These are phyloP conservation scores for Sitta carolinensis DNA, from an alignment of 2,797 vertebrate genomes.

Conservation along the genomic window DNA sequence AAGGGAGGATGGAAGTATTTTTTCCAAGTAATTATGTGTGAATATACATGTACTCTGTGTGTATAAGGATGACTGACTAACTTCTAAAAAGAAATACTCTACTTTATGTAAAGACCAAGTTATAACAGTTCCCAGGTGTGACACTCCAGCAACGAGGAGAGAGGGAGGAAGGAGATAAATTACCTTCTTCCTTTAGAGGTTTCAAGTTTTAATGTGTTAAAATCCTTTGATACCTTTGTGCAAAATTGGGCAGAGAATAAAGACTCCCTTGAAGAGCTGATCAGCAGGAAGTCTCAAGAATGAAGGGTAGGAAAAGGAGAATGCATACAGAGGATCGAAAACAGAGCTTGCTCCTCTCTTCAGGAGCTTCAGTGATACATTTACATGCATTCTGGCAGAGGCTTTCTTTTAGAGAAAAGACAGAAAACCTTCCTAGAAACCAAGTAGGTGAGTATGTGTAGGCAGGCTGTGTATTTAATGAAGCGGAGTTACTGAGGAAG, in stretches of 20 bases:
- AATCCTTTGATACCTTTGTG: constrained; percentile 31
- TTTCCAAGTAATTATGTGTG: neutral
- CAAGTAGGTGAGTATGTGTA: neutral
- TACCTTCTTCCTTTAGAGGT: neutral
- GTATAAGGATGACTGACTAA: neutral
- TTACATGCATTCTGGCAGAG: neutral
- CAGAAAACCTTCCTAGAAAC: neutral
- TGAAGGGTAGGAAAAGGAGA: neutral
- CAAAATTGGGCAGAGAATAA: constrained; percentile 38
- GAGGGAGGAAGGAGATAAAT: neutral
- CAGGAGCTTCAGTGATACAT: neutral
- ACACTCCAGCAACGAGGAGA: neutral
- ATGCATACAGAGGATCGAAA: neutral
- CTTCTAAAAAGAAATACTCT: neutral
- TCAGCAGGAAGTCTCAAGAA: neutral
- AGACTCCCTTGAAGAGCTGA: constrained; percentile 9
- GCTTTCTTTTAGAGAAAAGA: neutral
- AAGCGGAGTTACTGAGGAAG: neutral
- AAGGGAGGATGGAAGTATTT: neutral
- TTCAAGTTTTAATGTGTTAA: constrained; percentile 23
- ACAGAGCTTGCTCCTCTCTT: neutral
- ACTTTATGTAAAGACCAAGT: neutral
- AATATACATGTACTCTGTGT: neutral
- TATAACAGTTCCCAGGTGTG: constrained; percentile 3
- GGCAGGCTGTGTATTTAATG: neutral